Percentiles rank a stretch among this genome's conserved stretches.
Evolutionary conservation across 2,888 invertebrate genomes (phyloP).

Genomic region (Amblyjoppa fuscipennis): DNA sequence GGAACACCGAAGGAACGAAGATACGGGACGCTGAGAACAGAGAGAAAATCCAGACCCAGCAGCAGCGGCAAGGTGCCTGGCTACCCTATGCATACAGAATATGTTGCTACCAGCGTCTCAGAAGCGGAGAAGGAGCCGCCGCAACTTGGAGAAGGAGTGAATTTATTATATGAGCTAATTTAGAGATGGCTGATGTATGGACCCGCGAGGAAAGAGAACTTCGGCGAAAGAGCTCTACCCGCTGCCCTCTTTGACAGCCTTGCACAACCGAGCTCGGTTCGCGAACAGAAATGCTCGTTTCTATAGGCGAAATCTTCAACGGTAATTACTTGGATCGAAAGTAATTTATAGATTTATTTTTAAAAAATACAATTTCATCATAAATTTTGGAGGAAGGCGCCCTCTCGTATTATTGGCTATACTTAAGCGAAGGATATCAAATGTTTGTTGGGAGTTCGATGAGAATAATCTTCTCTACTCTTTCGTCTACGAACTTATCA

Average conservation of each 20-base stretch:
- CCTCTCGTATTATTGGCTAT: constrained; percentile 6
- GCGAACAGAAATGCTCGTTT: constrained; percentile 1
- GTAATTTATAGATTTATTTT: constrained; percentile 56
- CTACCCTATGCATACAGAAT: constrained; percentile 85
- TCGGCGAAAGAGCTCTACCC: constrained; percentile 54
- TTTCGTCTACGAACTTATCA: constrained; percentile 40
- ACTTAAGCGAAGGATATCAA: constrained; percentile 16
- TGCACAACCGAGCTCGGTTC: background rate
- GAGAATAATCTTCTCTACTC: constrained; percentile 33
- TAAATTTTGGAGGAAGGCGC: constrained; percentile 32
- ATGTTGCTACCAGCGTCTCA: constrained; percentile 78
- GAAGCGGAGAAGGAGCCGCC: constrained; percentile 70
- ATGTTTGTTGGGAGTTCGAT: constrained; percentile 29
- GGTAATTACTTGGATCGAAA: constrained; percentile 48
- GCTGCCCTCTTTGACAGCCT: constrained; percentile 26
- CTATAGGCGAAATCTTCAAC: constrained; percentile 35
- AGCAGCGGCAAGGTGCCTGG: constrained; percentile 77
- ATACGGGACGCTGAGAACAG: constrained; percentile 58
- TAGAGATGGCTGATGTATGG: constrained; percentile 76
- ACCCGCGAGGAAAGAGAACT: constrained; percentile 50
- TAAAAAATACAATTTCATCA: constrained; percentile 27
- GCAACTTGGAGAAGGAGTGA: constrained; percentile 72
- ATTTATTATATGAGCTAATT: constrained; percentile 84
- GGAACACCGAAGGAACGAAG: constrained; percentile 24
- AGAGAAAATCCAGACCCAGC: constrained; percentile 62